Base-by-base conservation (phyloP, 2,888 invertebrate species). In the Drosophila kanekoi region DNA sequence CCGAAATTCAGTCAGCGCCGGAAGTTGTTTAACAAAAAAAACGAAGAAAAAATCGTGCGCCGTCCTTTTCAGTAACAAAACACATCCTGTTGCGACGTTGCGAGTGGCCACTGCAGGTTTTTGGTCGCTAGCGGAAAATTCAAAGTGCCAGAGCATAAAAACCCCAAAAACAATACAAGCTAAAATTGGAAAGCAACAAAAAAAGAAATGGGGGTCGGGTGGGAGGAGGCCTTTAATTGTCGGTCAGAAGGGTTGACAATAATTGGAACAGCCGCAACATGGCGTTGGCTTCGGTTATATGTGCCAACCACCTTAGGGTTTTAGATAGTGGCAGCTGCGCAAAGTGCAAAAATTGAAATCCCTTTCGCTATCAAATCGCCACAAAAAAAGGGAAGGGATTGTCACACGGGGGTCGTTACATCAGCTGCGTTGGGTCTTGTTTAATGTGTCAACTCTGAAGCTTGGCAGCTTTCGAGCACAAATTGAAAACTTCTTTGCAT, bases 231-330 rank as follows among this genome's bases (percentile, higher is more conserved):
- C 40, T 59, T 40, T 53, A 56, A 62, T 57, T 62, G 53, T 66
- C 48, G 66, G 51, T 58, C 66, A 70, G 68, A 64, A 57, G 38
- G 69, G 52, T 58, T 67, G 68, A 78, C 80, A 70, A 78, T 75
- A 82, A 86, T 72, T 83, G 67, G 61, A 78, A 64, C 77, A 59
- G 59, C 58, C 28, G 33, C 37, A 69, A 62, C 49, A 51, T 58
- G 49, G 28, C 51, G 18, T 41, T 41, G 52, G 13, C 3, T 32
- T 53, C 33, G 38, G 48, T 44, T 56, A 61, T 44, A 10, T 44
- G 23, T 61, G 61, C 38, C 61, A 60, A 14, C 20, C 28, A 11
- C 28, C 44, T 43, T 10, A n/a, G 32, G 13, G 38, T n/a, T 18
- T 10, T 9, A 2, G 23, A 13, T 11, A 1, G 10, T 28, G 23